Evolutionary conservation across 2,113 vertebrate genomes (phyloP), one percentile per base, ranked within the genome.

Genomic region (Lagopus muta): DNA sequence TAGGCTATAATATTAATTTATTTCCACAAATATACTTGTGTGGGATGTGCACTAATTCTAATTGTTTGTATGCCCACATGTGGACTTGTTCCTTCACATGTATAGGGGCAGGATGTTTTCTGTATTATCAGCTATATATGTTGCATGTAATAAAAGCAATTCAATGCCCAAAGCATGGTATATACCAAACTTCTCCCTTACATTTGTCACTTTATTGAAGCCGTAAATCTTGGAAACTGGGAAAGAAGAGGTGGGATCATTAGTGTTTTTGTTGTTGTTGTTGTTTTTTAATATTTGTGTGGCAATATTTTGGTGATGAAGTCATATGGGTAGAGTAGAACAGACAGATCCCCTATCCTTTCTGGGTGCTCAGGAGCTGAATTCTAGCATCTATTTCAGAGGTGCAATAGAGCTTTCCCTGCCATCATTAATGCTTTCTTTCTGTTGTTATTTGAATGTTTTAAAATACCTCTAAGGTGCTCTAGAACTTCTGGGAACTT

Each of bases 101-200:
- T 40, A 86, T 14, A 75, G 36, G 19, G 55, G 72, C 57, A 90
- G 50, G n/a, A 64, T 86, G 54, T 91, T 96, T 96, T 83, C 57
- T 61, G 27, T 48, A 19, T 69, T 89, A 85, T 89, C 94, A 93
- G 73, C 69, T 89, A 78, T 73, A 96, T 97, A 95, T 70, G 60
- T 82, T 93, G 92, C 82, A 92, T 77, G 86, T 48, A 84, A 90
- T 94, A 96, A 95, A 95, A 91, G 66, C 92, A 95, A 85, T 80
- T 30, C 62, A 89, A 84, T 60, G 60, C 85, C 86, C 83, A 93
- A 96, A 96, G 64, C 69, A 73, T 47, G 57, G 69, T 84, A 92
- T 85, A 86, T 75, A 93, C 79, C 85, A 95, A 86, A 69, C 48
- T 65, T 62, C 89, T 88, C 57, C 79, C 93, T 79, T 21, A 3